Percentiles rank a stretch among this genome's conserved stretches.
Conservation (phyloP, 2,888 invertebrate species). For the Mimachlamys varia region DNA sequence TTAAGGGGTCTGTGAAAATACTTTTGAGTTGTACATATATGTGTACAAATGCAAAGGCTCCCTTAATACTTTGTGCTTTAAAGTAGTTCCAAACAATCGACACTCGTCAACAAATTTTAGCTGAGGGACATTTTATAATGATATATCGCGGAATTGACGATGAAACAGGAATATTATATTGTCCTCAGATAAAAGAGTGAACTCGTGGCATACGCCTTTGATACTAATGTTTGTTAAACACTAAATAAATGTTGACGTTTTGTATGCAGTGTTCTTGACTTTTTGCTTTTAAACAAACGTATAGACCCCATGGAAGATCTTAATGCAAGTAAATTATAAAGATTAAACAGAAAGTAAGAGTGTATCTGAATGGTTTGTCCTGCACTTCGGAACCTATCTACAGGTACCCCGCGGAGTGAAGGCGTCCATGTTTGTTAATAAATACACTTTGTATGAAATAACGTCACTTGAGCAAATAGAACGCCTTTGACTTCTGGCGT, state of each 20-base stretch:
- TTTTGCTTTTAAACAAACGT: conserved; percentile 5
- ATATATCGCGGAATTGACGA: not conserved
- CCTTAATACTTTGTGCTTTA: not conserved
- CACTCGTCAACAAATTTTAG: not conserved
- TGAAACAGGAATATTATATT: not conserved
- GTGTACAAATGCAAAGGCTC: not conserved
- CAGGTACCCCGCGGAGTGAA: conserved; percentile 3
- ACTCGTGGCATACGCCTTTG: not conserved
- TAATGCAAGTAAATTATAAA: not conserved
- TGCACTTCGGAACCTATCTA: conserved; percentile 27
- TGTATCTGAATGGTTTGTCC: not conserved
- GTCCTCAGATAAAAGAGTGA: not conserved
- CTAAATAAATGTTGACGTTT: conserved; percentile 31
- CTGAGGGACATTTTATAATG: not conserved
- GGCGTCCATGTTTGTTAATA: conserved; percentile 31
- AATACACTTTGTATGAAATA: not conserved
- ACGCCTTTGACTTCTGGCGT: not conserved
- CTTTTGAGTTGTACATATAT: not conserved
- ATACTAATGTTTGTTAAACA: conserved; percentile 16
- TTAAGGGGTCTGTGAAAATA: not conserved
- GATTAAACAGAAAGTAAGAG: conserved; percentile 28
- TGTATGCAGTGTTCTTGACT: conserved; percentile 34
- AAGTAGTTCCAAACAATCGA: not conserved
- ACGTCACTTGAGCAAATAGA: not conserved
- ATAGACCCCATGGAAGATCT: conserved; percentile 15